Percentiles rank a stretch among this genome's conserved stretches.
phyloP scores from a whole-genome alignment of 2,888 invertebrate species.

The Meiosimyza decipiens region DNA sequence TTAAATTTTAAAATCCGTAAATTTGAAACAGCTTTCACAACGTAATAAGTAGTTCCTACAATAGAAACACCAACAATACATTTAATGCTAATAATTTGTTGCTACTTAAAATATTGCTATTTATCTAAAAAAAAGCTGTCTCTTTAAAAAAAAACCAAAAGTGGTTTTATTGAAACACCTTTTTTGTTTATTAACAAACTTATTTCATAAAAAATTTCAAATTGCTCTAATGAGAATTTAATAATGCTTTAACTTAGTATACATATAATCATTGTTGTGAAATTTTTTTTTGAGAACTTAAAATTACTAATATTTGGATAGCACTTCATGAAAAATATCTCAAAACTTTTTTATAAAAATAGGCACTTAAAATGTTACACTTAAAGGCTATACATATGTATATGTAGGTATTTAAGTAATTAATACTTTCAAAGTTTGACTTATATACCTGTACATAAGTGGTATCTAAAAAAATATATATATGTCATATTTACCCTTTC shows the following conservation, averaged over 20 bases:
- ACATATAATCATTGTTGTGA: slow-evolving; percentile 2
- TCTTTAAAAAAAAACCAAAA: not conserved
- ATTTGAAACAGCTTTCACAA: slow-evolving; percentile 6
- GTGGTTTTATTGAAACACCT: not conserved
- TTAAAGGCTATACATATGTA: not conserved
- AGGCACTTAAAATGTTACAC: not conserved
- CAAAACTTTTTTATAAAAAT: not conserved
- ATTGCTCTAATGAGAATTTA: slow-evolving; percentile 18
- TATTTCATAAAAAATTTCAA: not conserved
- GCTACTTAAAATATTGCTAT: slow-evolving; percentile 11
- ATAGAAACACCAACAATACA: not conserved
- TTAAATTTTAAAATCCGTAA: not conserved
- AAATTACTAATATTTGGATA: not conserved
- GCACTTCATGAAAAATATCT: not conserved
- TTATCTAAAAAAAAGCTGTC: not conserved
- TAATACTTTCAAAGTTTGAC: slow-evolving; percentile 28
- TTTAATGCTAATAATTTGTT: slow-evolving; percentile 18
- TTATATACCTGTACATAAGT: too few species aligned
- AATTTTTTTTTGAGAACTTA: slow-evolving; percentile 5
- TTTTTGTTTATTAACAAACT: not conserved
- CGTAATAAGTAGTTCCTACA: not conserved
- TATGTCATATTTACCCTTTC: not conserved
- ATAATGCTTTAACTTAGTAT: slow-evolving; percentile 18
- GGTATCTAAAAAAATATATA: too few species aligned
- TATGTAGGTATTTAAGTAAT: slow-evolving; percentile 7